A percentile compares a stretch with the other conserved stretches of the same genome.
phyloP scores from a whole-genome alignment of 2,797 vertebrate genomes.

The Lerista edwardsae region DNA sequence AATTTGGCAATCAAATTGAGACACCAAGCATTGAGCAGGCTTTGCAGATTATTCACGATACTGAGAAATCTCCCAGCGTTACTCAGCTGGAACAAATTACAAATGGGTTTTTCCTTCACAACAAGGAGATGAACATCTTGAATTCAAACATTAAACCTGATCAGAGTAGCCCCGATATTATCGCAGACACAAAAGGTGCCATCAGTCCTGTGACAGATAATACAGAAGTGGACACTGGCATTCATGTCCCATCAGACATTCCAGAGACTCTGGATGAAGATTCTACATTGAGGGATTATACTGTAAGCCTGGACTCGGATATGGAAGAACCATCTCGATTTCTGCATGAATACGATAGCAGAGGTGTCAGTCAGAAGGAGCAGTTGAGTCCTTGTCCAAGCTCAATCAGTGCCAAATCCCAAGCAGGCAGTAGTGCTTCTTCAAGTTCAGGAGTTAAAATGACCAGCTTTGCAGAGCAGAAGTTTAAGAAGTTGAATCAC shows the following conservation, averaged over 20 bases:
- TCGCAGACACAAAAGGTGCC: slow-evolving; percentile 84
- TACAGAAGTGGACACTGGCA: slow-evolving; percentile 93
- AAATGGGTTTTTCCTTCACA: slow-evolving; percentile 94
- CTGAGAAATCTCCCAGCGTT: slow-evolving; percentile 81
- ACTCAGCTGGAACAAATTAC: slow-evolving; percentile 80
- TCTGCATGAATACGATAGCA: slow-evolving; percentile 86
- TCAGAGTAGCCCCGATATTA: slow-evolving; percentile 77
- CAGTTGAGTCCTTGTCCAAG: slow-evolving; percentile 89
- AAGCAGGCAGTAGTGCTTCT: slow-evolving; percentile 86
- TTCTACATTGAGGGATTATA: slow-evolving; percentile 94
- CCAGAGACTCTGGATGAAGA: slow-evolving; percentile 96
- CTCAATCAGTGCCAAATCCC: slow-evolving; percentile 84
- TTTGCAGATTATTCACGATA: slow-evolving; percentile 91
- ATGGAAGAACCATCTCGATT: slow-evolving; percentile 83
- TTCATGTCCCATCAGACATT: slow-evolving; percentile 94
- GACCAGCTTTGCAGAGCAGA: slow-evolving; percentile 98
- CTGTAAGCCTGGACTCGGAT: slow-evolving; percentile 94
- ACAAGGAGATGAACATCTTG: slow-evolving; percentile 77
- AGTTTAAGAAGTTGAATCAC: slow-evolving; percentile 89
- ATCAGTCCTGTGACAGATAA: slow-evolving; percentile 86
- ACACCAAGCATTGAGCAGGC: slow-evolving; percentile 93
- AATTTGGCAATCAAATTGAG: slow-evolving; percentile 80
- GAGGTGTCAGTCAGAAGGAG: slow-evolving; percentile 76
- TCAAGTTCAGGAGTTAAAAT: slow-evolving; percentile 87
- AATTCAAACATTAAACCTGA: slow-evolving; percentile 78